Percentiles rank a stretch among this genome's conserved stretches.
Evolutionary conservation across 2,888 invertebrate species (phyloP).

Genomic region (Ectemnius continuus): DNA sequence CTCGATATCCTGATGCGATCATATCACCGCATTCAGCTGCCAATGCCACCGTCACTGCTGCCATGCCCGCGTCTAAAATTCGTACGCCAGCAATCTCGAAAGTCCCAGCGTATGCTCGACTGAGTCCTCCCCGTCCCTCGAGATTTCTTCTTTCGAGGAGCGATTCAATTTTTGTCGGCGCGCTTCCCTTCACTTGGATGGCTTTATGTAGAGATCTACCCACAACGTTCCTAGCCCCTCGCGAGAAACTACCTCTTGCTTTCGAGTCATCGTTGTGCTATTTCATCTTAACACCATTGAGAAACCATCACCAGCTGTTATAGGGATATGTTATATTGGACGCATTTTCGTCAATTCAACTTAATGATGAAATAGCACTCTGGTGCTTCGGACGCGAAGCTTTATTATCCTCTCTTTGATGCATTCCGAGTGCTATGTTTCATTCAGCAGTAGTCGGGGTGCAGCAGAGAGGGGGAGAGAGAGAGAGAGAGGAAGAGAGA

Average conservation of each 20-base stretch:
- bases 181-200: no score
- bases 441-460: not conserved
- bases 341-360: not conserved
- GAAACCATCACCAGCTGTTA: not conserved
- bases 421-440: not conserved
- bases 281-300: not conserved
- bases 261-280: no score
- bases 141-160: slow-evolving; percentile 47
- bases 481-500: slow-evolving; percentile 11
- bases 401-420: slow-evolving; percentile 6
- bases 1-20: slow-evolving; percentile 25
- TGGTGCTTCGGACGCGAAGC: not conserved
- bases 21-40: slow-evolving; percentile 55
- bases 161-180: no score
- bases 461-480: slow-evolving; percentile 7
- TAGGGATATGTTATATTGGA: not conserved
- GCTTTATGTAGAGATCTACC: no score
- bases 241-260: no score
- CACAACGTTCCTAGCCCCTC: no score
- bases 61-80: slow-evolving; percentile 49
- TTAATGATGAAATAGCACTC: not conserved
- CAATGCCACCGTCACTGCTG: slow-evolving; percentile 54
- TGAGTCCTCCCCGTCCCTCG: slow-evolving; percentile 31
- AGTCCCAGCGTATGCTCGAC: slow-evolving; percentile 13
- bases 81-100: not conserved